Evolutionary conservation across 2,113 vertebrate genomes (phyloP).

Genomic region (Lagenorhynchus albirostris): DNA sequence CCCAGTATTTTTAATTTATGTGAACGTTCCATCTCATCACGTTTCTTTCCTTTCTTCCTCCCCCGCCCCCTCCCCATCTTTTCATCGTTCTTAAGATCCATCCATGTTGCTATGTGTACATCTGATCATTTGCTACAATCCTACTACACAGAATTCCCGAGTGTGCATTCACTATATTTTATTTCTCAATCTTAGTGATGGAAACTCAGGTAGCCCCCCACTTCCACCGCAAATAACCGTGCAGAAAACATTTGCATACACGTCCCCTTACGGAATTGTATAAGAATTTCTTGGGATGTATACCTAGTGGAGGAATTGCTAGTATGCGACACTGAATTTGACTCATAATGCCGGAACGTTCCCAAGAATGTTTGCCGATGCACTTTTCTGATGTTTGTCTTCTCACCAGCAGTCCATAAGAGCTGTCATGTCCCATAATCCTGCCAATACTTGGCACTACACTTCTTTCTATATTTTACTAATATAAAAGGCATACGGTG

Average conservation of each 20-base stretch:
- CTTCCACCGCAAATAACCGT: neutral
- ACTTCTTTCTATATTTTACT: neutral
- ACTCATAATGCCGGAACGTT: neutral
- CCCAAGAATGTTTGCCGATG: neutral
- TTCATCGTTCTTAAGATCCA: neutral
- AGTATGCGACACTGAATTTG: neutral
- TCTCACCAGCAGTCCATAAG: neutral
- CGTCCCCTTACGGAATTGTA: neutral
- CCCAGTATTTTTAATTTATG: neutral
- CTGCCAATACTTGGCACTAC: neutral
- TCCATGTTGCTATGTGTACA: neutral
- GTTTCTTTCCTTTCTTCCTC: neutral
- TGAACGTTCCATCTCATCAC: neutral
- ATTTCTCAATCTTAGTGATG: neutral
- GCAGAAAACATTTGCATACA: neutral
- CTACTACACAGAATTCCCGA: neutral
- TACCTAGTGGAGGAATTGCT: neutral
- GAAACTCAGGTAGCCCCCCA: neutral
- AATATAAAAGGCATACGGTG: neutral
- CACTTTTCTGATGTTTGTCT: neutral
- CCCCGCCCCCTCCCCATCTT: neutral
- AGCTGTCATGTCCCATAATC: neutral
- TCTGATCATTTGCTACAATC: neutral
- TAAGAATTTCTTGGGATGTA: neutral
- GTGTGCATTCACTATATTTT: neutral